These are phyloP conservation scores for Sipunculus nudus DNA, from an alignment of 2,888 invertebrate genomes.

Conservation along the genomic window DNA sequence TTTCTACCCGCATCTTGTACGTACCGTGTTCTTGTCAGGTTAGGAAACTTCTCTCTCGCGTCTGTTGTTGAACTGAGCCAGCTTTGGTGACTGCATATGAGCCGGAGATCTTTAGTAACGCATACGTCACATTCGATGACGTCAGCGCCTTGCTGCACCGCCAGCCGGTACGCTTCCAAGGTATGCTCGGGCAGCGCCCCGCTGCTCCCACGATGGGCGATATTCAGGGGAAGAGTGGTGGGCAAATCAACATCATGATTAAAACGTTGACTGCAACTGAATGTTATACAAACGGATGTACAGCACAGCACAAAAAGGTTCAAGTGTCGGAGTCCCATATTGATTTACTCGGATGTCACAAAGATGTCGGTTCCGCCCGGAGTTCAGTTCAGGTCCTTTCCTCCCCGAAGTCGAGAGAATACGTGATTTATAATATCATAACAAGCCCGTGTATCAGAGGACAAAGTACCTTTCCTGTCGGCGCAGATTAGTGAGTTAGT, in stretches of 20 bases:
- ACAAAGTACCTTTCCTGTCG: too few relatives aligned
- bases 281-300: too few relatives aligned
- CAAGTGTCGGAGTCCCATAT: too few relatives aligned
- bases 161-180: constrained; percentile 26
- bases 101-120: constrained; percentile 34
- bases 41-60: constrained; percentile 20
- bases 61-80: constrained; percentile 37
- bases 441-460: too few relatives aligned
- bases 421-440: too few relatives aligned
- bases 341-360: too few relatives aligned
- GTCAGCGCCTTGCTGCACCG: constrained; percentile 42
- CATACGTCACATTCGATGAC: constrained; percentile 41
- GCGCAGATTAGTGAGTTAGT: too few relatives aligned
- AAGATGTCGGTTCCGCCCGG: too few relatives aligned
- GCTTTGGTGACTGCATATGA: constrained; percentile 38
- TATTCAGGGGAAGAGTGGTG: constrained; percentile 33
- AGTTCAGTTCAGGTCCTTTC: too few relatives aligned
- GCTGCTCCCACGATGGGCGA: constrained; percentile 43
- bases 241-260: constrained; percentile 26
- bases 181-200: constrained; percentile 44
- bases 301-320: too few relatives aligned
- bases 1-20: constrained; percentile 3
- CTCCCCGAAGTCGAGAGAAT: too few relatives aligned
- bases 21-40: constrained; percentile 15
- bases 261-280: too few relatives aligned